phyloP scores from a whole-genome alignment of 2,888 invertebrate genomes.

The Drosophila macrospina region DNA sequence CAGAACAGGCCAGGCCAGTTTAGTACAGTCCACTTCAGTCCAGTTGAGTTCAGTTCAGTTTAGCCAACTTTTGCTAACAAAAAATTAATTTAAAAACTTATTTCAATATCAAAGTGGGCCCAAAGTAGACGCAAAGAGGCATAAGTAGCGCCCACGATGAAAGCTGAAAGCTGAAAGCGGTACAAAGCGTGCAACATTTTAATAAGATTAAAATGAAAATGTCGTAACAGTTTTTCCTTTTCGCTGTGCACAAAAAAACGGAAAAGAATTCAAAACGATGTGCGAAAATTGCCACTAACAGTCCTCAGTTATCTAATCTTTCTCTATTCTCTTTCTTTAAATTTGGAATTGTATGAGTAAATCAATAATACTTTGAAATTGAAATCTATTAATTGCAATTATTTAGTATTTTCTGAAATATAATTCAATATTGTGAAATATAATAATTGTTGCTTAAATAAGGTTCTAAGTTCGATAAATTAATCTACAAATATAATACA shows the following conservation, averaged over 20 bases:
- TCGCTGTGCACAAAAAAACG: constrained; percentile 17
- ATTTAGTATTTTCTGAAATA: too few relatives aligned
- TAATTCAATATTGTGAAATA: too few relatives aligned
- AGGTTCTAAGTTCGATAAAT: not conserved
- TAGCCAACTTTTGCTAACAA: constrained; percentile 68
- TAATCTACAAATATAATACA: not conserved
- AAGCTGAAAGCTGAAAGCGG: constrained; percentile 40
- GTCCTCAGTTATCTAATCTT: constrained; percentile 26
- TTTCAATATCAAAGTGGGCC: constrained; percentile 75
- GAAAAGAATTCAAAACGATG: constrained; percentile 26
- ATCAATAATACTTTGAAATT: too few relatives aligned
- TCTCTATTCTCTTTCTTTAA: not conserved
- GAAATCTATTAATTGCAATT: too few relatives aligned
- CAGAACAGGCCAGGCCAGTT: constrained; percentile 4
- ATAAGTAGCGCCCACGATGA: constrained; percentile 13
- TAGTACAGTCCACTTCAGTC: constrained; percentile 37
- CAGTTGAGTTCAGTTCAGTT: constrained; percentile 55
- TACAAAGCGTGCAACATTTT: constrained; percentile 73
- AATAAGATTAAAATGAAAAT: constrained; percentile 81
- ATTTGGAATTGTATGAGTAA: too few relatives aligned
- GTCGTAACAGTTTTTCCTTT: constrained; percentile 71
- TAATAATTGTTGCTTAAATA: not conserved
- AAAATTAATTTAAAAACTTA: constrained; percentile 80
- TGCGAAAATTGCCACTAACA: constrained; percentile 43
- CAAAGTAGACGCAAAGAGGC: constrained; percentile 27